These are phyloP conservation scores for Emydoidea blandingii DNA, from an alignment of 2,797 vertebrate genomes.

Conservation along the genomic window DNA sequence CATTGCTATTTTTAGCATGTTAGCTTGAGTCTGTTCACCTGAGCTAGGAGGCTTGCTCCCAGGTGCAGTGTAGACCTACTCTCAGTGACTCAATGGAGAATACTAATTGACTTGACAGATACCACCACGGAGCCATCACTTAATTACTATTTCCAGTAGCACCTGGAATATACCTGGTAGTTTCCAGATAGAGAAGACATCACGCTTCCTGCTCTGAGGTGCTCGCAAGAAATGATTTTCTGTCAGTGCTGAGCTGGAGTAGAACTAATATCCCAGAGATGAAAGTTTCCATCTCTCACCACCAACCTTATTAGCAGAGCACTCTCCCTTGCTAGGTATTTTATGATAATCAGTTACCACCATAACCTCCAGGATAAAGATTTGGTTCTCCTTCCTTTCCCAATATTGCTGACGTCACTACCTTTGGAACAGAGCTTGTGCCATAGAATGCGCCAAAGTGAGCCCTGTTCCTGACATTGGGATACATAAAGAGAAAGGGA, in stretches of 20 bases:
- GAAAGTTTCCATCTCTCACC: accelerated
- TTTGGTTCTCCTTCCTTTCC: not conserved
- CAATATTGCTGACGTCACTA: not conserved
- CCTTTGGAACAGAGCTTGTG: not conserved
- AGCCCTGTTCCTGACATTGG: not conserved
- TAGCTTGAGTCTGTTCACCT: not conserved
- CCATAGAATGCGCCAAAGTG: not conserved
- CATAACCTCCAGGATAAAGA: not conserved
- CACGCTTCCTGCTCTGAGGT: accelerated
- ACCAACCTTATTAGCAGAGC: constrained; percentile 4
- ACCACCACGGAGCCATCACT: not conserved
- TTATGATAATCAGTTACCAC: not conserved
- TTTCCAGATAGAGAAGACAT: constrained; percentile 56
- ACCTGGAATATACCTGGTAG: not conserved
- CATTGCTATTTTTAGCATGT: not conserved
- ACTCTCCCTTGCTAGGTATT: not conserved
- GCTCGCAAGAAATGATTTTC: not conserved
- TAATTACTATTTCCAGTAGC: not conserved
- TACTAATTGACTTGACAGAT: not conserved
- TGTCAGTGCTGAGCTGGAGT: not conserved
- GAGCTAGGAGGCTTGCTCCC: not conserved
- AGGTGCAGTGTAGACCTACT: not conserved
- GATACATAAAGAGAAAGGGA: not conserved
- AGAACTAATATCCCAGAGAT: not conserved
- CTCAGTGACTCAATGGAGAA: not conserved